Conservation (phyloP, 2,797 vertebrate genomes). For the Peromyscus eremicus region DNA sequence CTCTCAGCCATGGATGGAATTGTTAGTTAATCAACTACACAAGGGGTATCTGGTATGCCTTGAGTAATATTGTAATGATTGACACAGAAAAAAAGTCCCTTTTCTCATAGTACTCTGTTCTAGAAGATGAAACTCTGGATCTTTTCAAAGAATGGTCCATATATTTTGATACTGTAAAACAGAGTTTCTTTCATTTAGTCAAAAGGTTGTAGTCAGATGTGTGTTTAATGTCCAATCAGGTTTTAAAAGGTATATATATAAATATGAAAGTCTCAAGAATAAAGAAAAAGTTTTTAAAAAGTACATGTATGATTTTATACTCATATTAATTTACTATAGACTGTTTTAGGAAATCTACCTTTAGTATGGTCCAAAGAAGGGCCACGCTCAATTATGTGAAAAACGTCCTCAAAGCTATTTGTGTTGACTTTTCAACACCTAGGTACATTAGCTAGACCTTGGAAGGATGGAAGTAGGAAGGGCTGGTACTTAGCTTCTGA, state of each 20-base stretch:
- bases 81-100: background rate
- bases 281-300: background rate
- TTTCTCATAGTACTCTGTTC: background rate
- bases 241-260: background rate
- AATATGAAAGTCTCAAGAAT: background rate
- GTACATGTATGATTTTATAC: background rate
- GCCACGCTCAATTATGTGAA: background rate
- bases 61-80: background rate
- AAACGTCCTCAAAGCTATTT: slow-evolving; percentile 1
- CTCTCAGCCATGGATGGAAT: background rate
- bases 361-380: slow-evolving; percentile 22
- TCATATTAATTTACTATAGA: background rate
- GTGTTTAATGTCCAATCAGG: background rate
- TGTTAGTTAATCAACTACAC: background rate
- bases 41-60: background rate
- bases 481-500: background rate
- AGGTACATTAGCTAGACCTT: background rate
- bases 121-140: slow-evolving; percentile 23
- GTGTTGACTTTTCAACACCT: slow-evolving; percentile 14
- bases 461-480: background rate
- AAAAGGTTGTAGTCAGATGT: background rate
- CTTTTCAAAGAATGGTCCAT: slow-evolving; percentile 6
- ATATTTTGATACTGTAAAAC: background rate
- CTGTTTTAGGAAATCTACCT: background rate
- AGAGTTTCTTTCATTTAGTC: slow-evolving; percentile 13